Percentiles rank a stretch among this genome's conserved stretches.
These are phyloP conservation scores for Austrofundulus limnaeus DNA, from an alignment of 2,113 vertebrate genomes.

Conservation along the genomic window DNA sequence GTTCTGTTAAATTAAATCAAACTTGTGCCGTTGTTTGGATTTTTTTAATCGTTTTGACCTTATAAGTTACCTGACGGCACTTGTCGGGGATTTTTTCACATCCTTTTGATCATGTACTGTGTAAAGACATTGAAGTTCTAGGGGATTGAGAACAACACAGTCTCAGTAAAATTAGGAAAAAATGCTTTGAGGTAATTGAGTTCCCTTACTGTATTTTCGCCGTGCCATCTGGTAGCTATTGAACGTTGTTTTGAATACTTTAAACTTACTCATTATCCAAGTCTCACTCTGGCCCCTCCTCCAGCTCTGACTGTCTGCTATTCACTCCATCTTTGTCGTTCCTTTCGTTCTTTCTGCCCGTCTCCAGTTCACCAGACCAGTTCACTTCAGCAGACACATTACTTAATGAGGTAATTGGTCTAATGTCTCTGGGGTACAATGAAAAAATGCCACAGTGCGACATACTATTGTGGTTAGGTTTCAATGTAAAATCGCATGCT, in stretches of 20 bases:
- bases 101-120: conserved; percentile 30
- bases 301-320: conserved; percentile 23
- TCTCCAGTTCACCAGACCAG: conserved; percentile 58
- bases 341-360: conserved; percentile 18
- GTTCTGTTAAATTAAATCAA: too few relatives aligned
- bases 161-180: conserved; percentile 54
- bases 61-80: conserved; percentile 29
- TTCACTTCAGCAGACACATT: conserved; percentile 67
- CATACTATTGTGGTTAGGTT: conserved; percentile 50
- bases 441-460: conserved; percentile 49
- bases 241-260: conserved; percentile 60
- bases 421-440: conserved; percentile 64
- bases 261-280: conserved; percentile 53
- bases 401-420: conserved; percentile 69
- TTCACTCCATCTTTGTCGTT: not conserved
- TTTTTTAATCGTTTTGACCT: conserved; percentile 35
- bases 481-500: conserved; percentile 38
- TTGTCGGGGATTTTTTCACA: conserved; percentile 23
- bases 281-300: conserved; percentile 23
- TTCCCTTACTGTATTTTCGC: conserved; percentile 41
- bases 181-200: conserved; percentile 63
- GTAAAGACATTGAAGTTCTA: conserved; percentile 34
- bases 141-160: conserved; percentile 43
- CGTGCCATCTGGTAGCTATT: conserved; percentile 69
- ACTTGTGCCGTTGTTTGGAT: conserved; percentile 16